Conservation (phyloP, 35 echinoderm and acorn worm genomes). For the Heliocidaris tuberculata region DNA sequence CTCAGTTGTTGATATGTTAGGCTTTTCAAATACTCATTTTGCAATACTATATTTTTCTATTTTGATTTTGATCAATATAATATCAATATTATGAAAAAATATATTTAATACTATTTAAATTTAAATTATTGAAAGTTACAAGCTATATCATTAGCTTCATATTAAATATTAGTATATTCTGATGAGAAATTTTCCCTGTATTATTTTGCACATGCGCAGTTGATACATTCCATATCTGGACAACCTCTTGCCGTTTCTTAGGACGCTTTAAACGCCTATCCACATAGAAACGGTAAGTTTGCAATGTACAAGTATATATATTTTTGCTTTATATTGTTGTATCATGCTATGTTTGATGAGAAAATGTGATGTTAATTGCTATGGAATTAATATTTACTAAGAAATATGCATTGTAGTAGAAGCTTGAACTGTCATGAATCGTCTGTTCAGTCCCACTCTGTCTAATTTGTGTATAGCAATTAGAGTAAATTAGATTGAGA, state of each 20-base stretch:
- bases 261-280: not conserved
- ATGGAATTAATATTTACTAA: not conserved
- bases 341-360: not conserved
- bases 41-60: not conserved
- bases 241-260: not conserved
- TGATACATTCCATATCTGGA: not conserved
- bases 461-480: not conserved
- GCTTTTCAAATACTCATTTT: not conserved
- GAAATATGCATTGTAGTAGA: not conserved
- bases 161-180: not conserved
- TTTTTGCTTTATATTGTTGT: not conserved
- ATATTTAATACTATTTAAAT: no score
- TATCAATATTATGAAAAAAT: not conserved
- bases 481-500: no score
- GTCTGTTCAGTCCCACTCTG: not conserved
- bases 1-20: not conserved
- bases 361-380: not conserved
- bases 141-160: not conserved
- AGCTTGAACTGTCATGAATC: not conserved
- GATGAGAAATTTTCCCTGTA: not conserved
- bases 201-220: not conserved
- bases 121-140: not conserved
- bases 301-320: not conserved
- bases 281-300: constrained; percentile 1
- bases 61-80: not conserved